Percentiles rank a stretch among this genome's conserved stretches.
phyloP scores from a whole-genome alignment of 2,797 vertebrate genomes.

The Hippoglossus hippoglossus region DNA sequence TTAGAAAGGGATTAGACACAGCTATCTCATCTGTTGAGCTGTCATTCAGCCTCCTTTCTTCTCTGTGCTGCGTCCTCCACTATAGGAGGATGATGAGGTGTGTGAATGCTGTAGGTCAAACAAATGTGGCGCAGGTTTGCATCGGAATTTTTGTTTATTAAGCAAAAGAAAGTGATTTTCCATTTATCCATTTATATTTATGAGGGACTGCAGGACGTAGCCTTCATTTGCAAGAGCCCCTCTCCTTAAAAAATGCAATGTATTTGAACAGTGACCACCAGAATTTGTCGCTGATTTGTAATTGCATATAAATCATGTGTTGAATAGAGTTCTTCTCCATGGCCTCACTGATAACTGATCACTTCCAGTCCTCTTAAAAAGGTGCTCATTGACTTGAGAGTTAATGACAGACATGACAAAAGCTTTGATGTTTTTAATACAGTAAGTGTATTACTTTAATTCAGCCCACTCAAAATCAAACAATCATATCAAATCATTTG shows the following conservation, averaged over 20 bases:
- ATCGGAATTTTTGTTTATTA: slow-evolving; percentile 21
- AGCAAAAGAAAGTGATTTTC: slow-evolving; percentile 29
- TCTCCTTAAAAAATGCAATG: no score
- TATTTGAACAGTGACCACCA: not conserved
- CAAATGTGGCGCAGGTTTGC: slow-evolving; percentile 29
- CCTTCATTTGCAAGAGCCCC: no score
- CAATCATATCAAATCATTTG: no score
- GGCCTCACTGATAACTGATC: no score
- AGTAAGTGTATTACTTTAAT: no score
- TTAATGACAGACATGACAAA: no score
- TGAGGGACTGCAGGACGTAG: not conserved
- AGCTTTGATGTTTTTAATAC: no score
- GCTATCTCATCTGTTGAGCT: slow-evolving; percentile 80
- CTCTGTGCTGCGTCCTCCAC: slow-evolving; percentile 36
- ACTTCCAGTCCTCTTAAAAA: no score
- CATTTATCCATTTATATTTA: not conserved
- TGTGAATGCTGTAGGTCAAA: slow-evolving; percentile 59
- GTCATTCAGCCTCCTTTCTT: slow-evolving; percentile 67
- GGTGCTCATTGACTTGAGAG: no score
- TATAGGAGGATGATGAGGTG: slow-evolving; percentile 41
- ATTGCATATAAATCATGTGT: not conserved
- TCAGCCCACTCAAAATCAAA: no score
- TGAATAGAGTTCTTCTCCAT: not conserved
- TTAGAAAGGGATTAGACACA: slow-evolving; percentile 73
- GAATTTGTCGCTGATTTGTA: not conserved